These are phyloP conservation scores for Oscheius onirici DNA, from an alignment of 2,888 invertebrate genomes.

Conservation along the genomic window DNA sequence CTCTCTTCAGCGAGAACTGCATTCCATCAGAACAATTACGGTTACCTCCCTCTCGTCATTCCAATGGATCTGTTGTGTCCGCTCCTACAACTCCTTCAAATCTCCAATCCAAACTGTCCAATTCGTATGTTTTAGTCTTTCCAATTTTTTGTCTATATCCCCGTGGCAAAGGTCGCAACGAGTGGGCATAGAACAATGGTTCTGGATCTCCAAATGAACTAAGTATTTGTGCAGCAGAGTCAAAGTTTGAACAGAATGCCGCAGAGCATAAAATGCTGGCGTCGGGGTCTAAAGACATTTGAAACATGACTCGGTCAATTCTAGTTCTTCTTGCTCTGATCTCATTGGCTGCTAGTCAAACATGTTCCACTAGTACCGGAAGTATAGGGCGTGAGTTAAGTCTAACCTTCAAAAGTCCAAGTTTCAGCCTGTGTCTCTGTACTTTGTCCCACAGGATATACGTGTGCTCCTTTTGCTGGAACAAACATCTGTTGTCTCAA, in stretches of 20 bases:
- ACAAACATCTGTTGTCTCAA: background rate
- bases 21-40: too few relatives aligned
- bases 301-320: too few relatives aligned
- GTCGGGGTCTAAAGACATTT: background rate
- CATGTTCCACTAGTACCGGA: background rate
- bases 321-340: background rate
- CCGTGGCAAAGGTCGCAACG: too few relatives aligned
- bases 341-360: background rate
- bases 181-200: background rate
- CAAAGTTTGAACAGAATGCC: background rate
- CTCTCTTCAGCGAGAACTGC: too few relatives aligned
- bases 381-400: slow-evolving; percentile 2
- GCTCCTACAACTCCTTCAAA: too few relatives aligned
- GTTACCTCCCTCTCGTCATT: too few relatives aligned
- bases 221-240: too few relatives aligned
- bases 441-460: slow-evolving; percentile 65
- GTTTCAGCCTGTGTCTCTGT: slow-evolving; percentile 57
- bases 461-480: slow-evolving; percentile 10
- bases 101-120: too few relatives aligned
- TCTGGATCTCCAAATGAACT: background rate
- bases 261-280: background rate
- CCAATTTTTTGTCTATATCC: background rate
- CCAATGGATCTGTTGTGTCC: too few relatives aligned
- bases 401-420: background rate
- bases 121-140: background rate